A percentile compares a stretch with the other conserved stretches of the same genome.
Conservation (phyloP, 1,140 invertebrate species). For the Caenorhabditis briggsae region DNA sequence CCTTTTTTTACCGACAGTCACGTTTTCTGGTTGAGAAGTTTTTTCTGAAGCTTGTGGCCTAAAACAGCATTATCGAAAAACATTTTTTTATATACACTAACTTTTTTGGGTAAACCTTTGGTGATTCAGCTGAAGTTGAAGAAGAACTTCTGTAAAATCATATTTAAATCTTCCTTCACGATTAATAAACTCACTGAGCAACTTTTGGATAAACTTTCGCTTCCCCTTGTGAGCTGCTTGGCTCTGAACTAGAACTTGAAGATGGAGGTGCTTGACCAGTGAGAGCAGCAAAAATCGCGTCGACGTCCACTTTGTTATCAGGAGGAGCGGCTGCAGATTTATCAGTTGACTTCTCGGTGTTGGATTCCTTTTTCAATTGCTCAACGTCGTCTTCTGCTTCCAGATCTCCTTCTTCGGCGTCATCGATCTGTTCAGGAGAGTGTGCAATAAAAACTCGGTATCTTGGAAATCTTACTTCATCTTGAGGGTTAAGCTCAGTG, state of each 20-base stretch:
- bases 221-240: not conserved
- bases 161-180: not conserved
- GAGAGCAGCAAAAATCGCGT: constrained; percentile 11
- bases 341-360: not conserved
- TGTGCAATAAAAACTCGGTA: constrained; percentile 21
- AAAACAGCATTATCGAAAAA: not conserved
- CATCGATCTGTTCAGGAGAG: constrained; percentile 45
- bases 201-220: not conserved
- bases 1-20: not conserved
- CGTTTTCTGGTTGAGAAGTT: not conserved
- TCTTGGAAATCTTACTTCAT: constrained; percentile 49
- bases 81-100: not conserved
- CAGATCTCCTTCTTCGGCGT: not conserved
- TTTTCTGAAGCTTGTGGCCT: not conserved
- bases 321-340: not conserved
- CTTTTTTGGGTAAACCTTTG: constrained; percentile 3
- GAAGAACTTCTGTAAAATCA: not conserved
- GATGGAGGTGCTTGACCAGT: not conserved
- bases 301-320: not conserved
- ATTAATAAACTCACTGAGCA: too few species aligned
- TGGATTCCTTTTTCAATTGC: not conserved
- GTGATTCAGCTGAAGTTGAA: not conserved
- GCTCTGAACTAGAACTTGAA: not conserved
- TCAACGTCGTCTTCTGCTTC: not conserved
- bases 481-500: not conserved